phyloP scores from a whole-genome alignment of 2,888 invertebrate species.

The Lochmaea crataegi region DNA sequence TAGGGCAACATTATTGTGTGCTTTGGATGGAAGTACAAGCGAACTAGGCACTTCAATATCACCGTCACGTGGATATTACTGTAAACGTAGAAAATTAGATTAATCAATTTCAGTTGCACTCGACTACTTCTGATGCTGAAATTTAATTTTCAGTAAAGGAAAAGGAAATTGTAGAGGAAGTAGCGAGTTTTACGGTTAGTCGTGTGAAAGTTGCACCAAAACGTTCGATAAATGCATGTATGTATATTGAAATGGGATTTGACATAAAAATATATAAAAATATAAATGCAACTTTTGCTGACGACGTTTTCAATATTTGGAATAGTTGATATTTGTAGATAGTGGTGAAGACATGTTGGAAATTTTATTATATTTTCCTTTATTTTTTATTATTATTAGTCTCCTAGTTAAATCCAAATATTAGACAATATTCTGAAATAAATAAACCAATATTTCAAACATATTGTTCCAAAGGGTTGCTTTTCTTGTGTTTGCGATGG shows the following conservation, averaged over 20 bases:
- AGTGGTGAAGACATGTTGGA: background rate
- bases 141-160: slow-evolving; percentile 24
- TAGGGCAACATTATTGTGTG: slow-evolving; percentile 1
- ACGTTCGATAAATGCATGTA: background rate
- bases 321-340: background rate
- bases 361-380: too few species aligned
- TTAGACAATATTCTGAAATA: background rate
- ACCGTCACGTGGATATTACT: slow-evolving; percentile 35
- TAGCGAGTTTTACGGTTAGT: background rate
- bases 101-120: slow-evolving; percentile 38
- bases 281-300: background rate
- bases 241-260: background rate
- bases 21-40: slow-evolving; percentile 9
- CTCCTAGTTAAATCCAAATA: too few species aligned
- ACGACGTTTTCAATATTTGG: background rate
- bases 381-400: too few species aligned
- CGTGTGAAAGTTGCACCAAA: background rate
- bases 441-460: slow-evolving; percentile 32
- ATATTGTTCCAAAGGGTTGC: slow-evolving; percentile 26
- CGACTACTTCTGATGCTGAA: slow-evolving; percentile 24
- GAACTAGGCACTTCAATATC: slow-evolving; percentile 30
- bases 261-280: background rate
- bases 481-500: slow-evolving; percentile 10
- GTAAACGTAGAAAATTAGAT: slow-evolving; percentile 38
- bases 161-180: slow-evolving; percentile 10